Evolutionary conservation across 2,113 vertebrate genomes (phyloP).

Genomic region (Odocoileus hemionus): DNA sequence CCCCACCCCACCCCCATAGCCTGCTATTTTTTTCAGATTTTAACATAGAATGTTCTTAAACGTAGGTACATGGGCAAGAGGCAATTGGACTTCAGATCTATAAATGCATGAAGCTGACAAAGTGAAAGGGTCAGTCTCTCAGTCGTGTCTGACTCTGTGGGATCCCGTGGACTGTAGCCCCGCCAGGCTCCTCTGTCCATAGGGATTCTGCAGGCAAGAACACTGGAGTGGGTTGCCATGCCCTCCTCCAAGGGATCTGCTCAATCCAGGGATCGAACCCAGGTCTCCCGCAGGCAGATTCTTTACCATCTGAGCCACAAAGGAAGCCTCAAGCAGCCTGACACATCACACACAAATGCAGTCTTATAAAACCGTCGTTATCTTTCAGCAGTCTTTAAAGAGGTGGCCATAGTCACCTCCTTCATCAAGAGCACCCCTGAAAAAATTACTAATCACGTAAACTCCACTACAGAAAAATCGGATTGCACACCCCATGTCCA

Average conservation of each 20-base stretch:
- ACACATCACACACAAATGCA: constrained; percentile 38
- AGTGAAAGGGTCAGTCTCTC: neutral
- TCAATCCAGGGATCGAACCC: neutral
- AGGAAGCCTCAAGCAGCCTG: neutral
- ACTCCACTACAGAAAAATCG: neutral
- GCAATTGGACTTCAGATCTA: neutral
- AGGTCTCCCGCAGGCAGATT: neutral
- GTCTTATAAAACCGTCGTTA: constrained; percentile 71
- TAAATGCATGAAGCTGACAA: constrained; percentile 37
- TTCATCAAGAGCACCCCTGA: constrained; percentile 57
- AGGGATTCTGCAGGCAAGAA: neutral
- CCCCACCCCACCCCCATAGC: neutral
- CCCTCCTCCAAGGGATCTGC: neutral
- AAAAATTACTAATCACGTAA: neutral
- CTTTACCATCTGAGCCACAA: neutral
- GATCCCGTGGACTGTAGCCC: neutral
- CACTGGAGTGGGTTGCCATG: neutral
- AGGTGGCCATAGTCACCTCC: constrained; percentile 64
- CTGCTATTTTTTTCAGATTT: neutral
- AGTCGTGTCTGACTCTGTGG: accelerated
- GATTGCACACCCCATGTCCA: no score
- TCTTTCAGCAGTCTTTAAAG: constrained; percentile 69
- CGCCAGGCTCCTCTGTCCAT: neutral
- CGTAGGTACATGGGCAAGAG: constrained; percentile 40
- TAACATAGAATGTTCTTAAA: constrained; percentile 54